phyloP scores from a whole-genome alignment of 2,113 vertebrate species.

The Onychostruthus taczanowskii region DNA sequence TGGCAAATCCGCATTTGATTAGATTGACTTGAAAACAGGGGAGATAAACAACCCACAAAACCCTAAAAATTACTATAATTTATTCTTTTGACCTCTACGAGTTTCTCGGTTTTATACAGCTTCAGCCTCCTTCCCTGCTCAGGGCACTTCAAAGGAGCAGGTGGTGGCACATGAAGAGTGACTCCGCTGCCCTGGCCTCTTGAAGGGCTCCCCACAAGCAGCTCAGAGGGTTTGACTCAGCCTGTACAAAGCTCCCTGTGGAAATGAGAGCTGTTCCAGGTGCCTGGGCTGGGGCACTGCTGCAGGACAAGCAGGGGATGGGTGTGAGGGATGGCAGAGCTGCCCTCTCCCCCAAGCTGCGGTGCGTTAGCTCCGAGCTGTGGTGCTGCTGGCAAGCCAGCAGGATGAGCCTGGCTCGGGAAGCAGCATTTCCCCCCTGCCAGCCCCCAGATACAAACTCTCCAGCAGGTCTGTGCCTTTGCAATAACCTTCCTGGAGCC shows the following conservation, averaged over 20 bases:
- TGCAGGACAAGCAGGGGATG: neutral
- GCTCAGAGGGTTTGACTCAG: neutral
- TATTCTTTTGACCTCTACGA: slow-evolving; percentile 48
- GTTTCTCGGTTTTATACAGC: neutral
- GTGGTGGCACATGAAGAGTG: neutral
- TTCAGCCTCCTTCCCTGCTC: neutral
- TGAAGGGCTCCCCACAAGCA: fast-evolving
- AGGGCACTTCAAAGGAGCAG: neutral
- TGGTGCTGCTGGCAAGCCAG: neutral
- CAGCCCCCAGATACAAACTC: neutral
- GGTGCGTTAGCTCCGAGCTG: neutral
- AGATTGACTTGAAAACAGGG: slow-evolving; percentile 47
- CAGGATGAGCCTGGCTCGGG: fast-evolving
- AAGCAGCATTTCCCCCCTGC: neutral
- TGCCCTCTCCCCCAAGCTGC: neutral
- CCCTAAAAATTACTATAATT: slow-evolving; percentile 10
- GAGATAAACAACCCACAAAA: slow-evolving; percentile 19
- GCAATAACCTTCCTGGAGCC: neutral
- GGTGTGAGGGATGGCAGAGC: neutral
- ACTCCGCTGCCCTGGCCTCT: neutral
- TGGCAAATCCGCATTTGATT: slow-evolving; percentile 56
- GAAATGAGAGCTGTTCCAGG: neutral
- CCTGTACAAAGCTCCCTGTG: neutral
- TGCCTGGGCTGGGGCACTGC: neutral
- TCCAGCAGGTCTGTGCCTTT: fast-evolving